phyloP scores from a whole-genome alignment of 2,888 invertebrate species.

The Brenthis daphne region DNA sequence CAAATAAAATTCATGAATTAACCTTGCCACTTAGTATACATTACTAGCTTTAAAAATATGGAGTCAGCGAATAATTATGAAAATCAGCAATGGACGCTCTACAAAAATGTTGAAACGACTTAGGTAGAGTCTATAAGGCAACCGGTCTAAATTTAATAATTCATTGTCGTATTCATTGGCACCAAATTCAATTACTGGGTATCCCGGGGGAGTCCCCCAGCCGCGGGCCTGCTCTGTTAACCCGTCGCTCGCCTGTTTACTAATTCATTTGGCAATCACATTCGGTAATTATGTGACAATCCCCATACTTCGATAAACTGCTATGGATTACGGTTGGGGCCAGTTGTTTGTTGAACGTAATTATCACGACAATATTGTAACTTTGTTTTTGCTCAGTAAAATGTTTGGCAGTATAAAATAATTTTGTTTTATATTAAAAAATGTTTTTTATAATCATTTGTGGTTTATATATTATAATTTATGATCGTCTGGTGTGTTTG shows the following conservation, averaged over 20 bases:
- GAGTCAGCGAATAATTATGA: background rate
- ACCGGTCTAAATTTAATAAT: slow-evolving; percentile 75
- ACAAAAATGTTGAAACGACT: background rate
- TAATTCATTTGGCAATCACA: slow-evolving; percentile 77
- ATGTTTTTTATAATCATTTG: too few relatives aligned
- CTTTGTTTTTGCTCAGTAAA: too few relatives aligned
- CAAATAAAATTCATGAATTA: slow-evolving; percentile 26
- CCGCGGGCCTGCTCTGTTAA: slow-evolving; percentile 56
- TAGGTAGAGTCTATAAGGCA: slow-evolving; percentile 40
- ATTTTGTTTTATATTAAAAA: too few relatives aligned
- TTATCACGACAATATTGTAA: slow-evolving; percentile 1
- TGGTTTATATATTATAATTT: too few relatives aligned
- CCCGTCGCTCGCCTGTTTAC: slow-evolving; percentile 66
- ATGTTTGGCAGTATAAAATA: too few relatives aligned
- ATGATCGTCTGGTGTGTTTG: too few relatives aligned
- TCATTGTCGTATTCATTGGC: slow-evolving; percentile 79
- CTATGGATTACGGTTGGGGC: slow-evolving; percentile 21
- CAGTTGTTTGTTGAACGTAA: slow-evolving; percentile 29
- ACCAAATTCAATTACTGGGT: slow-evolving; percentile 75
- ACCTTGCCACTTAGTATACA: slow-evolving; percentile 21
- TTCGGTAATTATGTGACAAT: slow-evolving; percentile 75
- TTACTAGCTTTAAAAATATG: slow-evolving; percentile 20
- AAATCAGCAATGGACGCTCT: slow-evolving; percentile 28
- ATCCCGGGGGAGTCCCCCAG: slow-evolving; percentile 47
- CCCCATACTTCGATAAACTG: slow-evolving; percentile 45